Evolutionary conservation across 2,113 vertebrate species (phyloP).

Genomic region (Acanthochromis polyacanthus): DNA sequence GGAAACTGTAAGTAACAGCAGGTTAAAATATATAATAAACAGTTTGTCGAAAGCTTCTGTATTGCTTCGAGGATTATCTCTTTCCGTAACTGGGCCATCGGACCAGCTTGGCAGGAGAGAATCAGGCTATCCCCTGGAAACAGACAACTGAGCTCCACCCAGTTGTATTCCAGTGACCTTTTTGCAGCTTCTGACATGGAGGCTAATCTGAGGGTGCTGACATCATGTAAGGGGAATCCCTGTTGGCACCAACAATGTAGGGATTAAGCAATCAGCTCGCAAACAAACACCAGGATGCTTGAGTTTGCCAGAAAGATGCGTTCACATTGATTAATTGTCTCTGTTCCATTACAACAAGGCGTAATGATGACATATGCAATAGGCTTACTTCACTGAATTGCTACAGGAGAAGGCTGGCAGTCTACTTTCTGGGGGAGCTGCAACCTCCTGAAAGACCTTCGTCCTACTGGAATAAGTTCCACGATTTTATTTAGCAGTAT

Average conservation of each 20-base stretch:
- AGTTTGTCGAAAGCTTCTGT: too few species aligned
- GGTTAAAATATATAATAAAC: too few species aligned
- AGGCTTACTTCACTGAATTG: too few species aligned
- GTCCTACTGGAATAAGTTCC: neutral
- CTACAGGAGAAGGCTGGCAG: too few species aligned
- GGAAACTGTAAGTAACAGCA: too few species aligned
- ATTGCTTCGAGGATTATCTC: too few species aligned
- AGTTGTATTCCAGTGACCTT: too few species aligned
- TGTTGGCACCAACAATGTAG: neutral
- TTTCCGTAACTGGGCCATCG: too few species aligned
- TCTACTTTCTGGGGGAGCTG: neutral
- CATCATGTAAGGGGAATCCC: neutral
- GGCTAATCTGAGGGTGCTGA: slow-evolving; percentile 3
- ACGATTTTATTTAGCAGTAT: neutral
- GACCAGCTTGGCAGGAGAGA: too few species aligned
- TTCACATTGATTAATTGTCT: slow-evolving; percentile 5
- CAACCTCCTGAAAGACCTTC: neutral
- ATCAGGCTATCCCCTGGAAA: too few species aligned
- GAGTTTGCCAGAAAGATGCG: neutral
- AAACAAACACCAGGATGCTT: neutral
- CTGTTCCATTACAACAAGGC: neutral
- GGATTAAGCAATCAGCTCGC: neutral
- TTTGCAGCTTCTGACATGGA: neutral
- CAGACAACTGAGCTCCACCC: too few species aligned
- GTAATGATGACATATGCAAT: too few species aligned